Evolutionary conservation across 2,113 vertebrate species (phyloP).

Genomic region (Melanocharis versteri): DNA sequence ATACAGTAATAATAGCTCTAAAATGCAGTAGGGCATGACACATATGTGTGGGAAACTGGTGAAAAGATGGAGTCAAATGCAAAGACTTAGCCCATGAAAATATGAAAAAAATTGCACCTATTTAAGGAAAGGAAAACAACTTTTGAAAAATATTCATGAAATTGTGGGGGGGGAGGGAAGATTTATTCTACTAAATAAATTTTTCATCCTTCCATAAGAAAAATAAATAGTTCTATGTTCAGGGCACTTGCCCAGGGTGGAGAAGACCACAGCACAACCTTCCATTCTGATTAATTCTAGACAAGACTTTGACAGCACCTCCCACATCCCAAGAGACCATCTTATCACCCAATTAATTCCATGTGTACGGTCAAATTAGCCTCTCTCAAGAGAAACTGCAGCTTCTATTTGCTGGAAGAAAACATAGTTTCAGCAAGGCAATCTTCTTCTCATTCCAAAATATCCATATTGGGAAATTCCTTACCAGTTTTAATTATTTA

Average conservation of each 20-base stretch:
- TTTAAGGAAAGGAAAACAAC: neutral
- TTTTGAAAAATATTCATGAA: neutral
- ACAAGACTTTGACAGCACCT: neutral
- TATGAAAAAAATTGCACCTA: neutral
- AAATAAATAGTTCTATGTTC: neutral
- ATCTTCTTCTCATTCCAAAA: neutral
- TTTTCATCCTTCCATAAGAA: neutral
- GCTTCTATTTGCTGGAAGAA: neutral
- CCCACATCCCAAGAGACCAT: neutral
- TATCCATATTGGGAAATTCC: neutral
- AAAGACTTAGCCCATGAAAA: neutral
- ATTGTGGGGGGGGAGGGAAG: rapidly evolving
- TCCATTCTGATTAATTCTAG: neutral
- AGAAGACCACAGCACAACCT: neutral
- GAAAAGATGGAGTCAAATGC: neutral
- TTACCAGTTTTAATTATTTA: neutral
- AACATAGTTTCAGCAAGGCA: neutral
- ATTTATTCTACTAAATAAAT: neutral
- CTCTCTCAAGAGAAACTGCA: neutral
- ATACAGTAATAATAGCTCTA: neutral
- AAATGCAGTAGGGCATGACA: neutral
- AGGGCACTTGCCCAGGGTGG: neutral
- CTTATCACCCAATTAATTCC: neutral
- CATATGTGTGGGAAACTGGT: neutral
- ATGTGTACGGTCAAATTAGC: neutral